These are phyloP conservation scores for Cryptotermes secundus DNA, from an alignment of 1,140 invertebrate species.

Conservation along the genomic window DNA sequence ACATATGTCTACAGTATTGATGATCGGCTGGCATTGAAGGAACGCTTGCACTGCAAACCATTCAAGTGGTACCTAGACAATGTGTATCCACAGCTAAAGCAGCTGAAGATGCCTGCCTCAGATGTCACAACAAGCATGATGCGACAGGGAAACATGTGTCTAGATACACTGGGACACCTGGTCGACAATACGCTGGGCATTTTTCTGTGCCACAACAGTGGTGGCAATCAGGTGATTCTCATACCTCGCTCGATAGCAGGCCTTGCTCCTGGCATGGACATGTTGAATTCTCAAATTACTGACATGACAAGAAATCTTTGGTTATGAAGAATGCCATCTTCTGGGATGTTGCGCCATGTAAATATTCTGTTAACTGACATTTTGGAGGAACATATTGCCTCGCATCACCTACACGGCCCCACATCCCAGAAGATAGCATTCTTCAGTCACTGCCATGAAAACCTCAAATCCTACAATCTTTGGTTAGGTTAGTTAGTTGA, in stretches of 20 bases:
- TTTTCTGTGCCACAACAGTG: slow-evolving; percentile 91
- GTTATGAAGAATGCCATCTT: background rate
- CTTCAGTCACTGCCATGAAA: too few relatives aligned
- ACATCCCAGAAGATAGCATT: too few relatives aligned
- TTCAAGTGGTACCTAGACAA: slow-evolving; percentile 98
- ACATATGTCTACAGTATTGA: slow-evolving; percentile 66
- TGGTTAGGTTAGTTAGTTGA: too few relatives aligned
- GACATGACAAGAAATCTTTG: background rate
- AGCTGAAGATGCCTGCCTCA: slow-evolving; percentile 54
- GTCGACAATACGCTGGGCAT: slow-evolving; percentile 85
- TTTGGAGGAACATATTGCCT: too few relatives aligned
- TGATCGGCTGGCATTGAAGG: slow-evolving; percentile 78
- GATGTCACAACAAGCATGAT: slow-evolving; percentile 53
- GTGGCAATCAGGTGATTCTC: slow-evolving; percentile 82
- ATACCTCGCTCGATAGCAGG: background rate
- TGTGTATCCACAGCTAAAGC: slow-evolving; percentile 91
- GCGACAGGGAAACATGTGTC: slow-evolving; percentile 78
- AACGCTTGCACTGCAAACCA: slow-evolving; percentile 85
- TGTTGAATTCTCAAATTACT: background rate
- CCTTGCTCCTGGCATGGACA: background rate
- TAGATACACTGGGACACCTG: slow-evolving; percentile 92
- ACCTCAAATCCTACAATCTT: too few relatives aligned
- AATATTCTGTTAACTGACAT: too few relatives aligned
- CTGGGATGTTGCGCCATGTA: too few relatives aligned
- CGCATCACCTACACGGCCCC: too few relatives aligned